A percentile compares a stretch with the other conserved stretches of the same genome.
Evolutionary conservation across 2,113 vertebrate species (phyloP).

Genomic region (Leucoraja erinaceus): DNA sequence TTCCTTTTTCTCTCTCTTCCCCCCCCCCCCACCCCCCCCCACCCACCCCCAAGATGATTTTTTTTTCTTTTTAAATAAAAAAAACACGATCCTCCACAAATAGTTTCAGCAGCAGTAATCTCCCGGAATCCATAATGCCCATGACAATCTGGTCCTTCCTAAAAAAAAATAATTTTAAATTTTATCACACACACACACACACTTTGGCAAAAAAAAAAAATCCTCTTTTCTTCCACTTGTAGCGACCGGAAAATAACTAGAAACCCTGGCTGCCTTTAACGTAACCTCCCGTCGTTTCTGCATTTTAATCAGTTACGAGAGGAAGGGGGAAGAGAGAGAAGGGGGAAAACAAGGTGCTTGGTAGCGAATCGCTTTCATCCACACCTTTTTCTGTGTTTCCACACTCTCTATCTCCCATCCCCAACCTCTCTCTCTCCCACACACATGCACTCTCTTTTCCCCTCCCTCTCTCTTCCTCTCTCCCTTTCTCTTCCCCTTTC

Average conservation of each 20-base stretch:
- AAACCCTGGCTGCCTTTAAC: neutral
- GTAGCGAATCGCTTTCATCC: conserved; percentile 15
- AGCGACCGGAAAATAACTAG: conserved; percentile 23
- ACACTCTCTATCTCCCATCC: conserved; percentile 43
- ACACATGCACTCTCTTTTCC: conserved; percentile 41
- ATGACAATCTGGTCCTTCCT: conserved; percentile 3
- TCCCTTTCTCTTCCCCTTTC: no score
- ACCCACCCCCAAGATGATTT: neutral
- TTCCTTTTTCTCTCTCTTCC: no score
- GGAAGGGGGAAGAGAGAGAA: no score
- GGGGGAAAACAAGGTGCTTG: neutral
- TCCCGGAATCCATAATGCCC: neutral
- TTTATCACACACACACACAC: no score
- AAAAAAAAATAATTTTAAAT: neutral
- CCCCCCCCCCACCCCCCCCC: rapidly evolving
- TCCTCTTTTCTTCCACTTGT: conserved; percentile 31
- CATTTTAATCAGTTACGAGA: conserved; percentile 27
- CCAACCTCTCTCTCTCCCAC: conserved; percentile 46
- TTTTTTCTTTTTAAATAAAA: neutral
- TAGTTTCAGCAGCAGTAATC: conserved; percentile 7
- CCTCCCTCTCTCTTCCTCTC: neutral
- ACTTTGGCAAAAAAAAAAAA: neutral
- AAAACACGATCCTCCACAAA: neutral
- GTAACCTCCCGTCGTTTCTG: conserved; percentile 3
- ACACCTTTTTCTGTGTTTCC: conserved; percentile 24